phyloP scores from a whole-genome alignment of 1,140 invertebrate genomes.

The Cherax quadricarinatus region DNA sequence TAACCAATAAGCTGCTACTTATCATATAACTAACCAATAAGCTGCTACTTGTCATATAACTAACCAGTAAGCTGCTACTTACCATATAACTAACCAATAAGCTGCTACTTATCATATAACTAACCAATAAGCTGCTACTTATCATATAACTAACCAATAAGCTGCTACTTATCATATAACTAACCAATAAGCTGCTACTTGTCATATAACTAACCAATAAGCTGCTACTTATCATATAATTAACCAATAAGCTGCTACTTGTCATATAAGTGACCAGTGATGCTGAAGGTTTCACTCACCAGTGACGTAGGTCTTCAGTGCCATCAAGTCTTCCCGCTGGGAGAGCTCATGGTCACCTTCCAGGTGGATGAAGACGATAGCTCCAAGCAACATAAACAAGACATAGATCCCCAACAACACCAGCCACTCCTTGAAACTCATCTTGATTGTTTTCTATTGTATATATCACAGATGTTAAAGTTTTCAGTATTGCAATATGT shows the following conservation, averaged over 20 bases:
- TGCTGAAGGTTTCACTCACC: conserved; percentile 10
- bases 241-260: neutral
- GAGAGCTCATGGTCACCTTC: conserved; percentile 11
- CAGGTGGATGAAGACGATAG: conserved; percentile 24
- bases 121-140: neutral
- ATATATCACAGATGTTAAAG: too few species aligned
- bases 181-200: neutral
- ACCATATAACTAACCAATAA: conserved; percentile 5
- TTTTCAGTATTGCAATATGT: too few species aligned
- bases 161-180: neutral
- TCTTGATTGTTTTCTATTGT: neutral
- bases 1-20: neutral
- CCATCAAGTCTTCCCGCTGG: neutral
- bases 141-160: neutral
- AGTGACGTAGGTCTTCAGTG: neutral
- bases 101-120: neutral
- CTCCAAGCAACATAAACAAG: conserved; percentile 17
- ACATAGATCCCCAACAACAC: conserved; percentile 20
- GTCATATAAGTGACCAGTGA: neutral
- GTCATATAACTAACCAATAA: neutral
- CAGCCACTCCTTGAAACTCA: conserved; percentile 39
- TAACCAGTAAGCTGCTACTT: neutral
- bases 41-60: neutral
- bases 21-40: neutral
- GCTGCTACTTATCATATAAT: neutral